Percentiles rank a stretch among this genome's conserved stretches.
Conservation (phyloP, 2,888 invertebrate species). For the Lathronympha strigana region DNA sequence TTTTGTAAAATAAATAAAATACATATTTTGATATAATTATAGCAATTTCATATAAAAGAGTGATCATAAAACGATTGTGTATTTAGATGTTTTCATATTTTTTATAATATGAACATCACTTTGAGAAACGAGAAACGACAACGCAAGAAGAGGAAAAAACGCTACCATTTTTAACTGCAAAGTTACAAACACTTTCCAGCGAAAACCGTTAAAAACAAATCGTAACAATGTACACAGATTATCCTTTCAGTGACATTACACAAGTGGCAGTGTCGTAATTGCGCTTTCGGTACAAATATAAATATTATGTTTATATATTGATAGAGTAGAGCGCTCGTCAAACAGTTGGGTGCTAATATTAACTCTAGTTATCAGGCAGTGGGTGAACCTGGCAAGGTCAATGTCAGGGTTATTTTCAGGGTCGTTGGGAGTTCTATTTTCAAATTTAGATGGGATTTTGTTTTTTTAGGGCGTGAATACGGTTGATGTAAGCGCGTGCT, state of each 20-base stretch:
- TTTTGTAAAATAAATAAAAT: too few relatives aligned
- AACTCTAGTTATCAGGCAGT: slow-evolving; percentile 79
- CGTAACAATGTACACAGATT: slow-evolving; percentile 65
- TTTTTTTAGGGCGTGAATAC: slow-evolving; percentile 45
- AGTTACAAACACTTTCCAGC: slow-evolving; percentile 13
- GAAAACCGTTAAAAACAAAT: slow-evolving; percentile 26
- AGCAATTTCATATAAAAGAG: too few relatives aligned
- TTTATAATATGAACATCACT: too few relatives aligned
- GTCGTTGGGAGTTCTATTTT: slow-evolving; percentile 19
- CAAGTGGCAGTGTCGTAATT: slow-evolving; percentile 65
- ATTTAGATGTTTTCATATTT: too few relatives aligned
- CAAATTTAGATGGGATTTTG: background rate
- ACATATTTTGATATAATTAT: too few relatives aligned
- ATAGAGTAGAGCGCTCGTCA: slow-evolving; percentile 81
- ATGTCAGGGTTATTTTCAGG: slow-evolving; percentile 62
- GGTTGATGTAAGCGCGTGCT: background rate
- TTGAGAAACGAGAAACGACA: background rate
- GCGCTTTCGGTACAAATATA: slow-evolving; percentile 69
- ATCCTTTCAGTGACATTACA: slow-evolving; percentile 80
- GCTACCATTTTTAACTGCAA: background rate
- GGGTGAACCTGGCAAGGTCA: slow-evolving; percentile 75
- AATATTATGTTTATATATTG: slow-evolving; percentile 84
- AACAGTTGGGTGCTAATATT: slow-evolving; percentile 82
- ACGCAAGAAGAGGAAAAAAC: background rate
- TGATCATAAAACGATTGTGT: too few relatives aligned